A percentile compares a stretch with the other conserved stretches of the same genome.
phyloP scores from a whole-genome alignment of 2,797 vertebrate genomes.

The Eremophila alpestris region DNA sequence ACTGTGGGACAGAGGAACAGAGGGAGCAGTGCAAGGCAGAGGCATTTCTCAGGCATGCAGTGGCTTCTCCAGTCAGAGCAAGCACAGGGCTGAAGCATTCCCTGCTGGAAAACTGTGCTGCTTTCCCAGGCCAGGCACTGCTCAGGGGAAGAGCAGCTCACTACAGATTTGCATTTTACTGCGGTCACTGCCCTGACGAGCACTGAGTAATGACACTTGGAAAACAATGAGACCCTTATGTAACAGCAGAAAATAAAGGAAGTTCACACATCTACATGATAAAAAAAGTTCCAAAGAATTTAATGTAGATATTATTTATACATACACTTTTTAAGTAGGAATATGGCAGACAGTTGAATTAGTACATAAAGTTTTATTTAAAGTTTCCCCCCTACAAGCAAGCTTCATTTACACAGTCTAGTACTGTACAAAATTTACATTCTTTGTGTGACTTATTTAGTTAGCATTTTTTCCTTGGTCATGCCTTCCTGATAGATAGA shows the following conservation, averaged over 20 bases:
- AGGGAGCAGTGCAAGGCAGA: accelerated
- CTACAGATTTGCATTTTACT: accelerated
- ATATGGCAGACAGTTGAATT: slow-evolving; percentile 73
- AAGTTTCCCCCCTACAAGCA: slow-evolving; percentile 84
- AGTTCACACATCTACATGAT: slow-evolving; percentile 43
- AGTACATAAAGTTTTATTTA: slow-evolving; percentile 88
- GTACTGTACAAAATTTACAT: slow-evolving; percentile 87
- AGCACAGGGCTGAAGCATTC: neutral
- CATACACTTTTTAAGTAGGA: slow-evolving; percentile 65
- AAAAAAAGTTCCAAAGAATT: slow-evolving; percentile 67
- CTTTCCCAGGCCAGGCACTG: neutral
- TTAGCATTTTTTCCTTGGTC: slow-evolving; percentile 78
- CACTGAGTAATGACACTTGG: neutral
- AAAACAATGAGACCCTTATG: neutral
- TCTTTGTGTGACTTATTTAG: slow-evolving; percentile 75
- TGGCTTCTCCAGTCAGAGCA: neutral
- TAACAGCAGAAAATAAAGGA: slow-evolving; percentile 16
- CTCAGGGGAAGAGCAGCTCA: neutral
- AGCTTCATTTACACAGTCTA: slow-evolving; percentile 87
- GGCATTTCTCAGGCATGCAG: neutral
- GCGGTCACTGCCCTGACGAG: accelerated
- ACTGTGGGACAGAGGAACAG: neutral
- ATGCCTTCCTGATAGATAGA: slow-evolving; percentile 81
- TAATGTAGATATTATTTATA: slow-evolving; percentile 68
- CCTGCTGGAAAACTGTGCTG: neutral